Evolutionary conservation across 2,113 vertebrate genomes (phyloP), one percentile per base, ranked within the genome.

Genomic region (Clarias batrachus): DNA sequence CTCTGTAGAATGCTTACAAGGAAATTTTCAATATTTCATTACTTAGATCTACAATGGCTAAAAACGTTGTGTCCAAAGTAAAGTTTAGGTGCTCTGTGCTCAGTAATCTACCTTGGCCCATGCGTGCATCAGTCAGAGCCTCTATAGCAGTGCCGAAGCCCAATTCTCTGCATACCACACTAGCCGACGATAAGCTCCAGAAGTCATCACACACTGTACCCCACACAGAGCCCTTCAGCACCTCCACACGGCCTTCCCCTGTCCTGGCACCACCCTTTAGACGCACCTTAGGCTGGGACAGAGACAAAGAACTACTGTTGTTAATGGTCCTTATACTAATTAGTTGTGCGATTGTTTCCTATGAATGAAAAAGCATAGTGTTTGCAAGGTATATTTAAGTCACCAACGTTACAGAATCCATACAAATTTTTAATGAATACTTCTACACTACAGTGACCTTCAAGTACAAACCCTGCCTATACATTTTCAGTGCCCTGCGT

Each of bases 141-240:
- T 99, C 98, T 91, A 95, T 97, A 87, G 98, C 97, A 0, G 95
- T 98, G 84, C 98, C 98, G 0, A 98, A 99, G 90, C 98, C 97
- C 88, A 99, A 95, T 92, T 99, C 96, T 0, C 98, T 96, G 94
- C 98, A 99, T 90, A 98, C 96, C 16, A 99, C 96, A 0, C 97
- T 98, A 93, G 98, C 97, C 0, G 97, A 96, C 90, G 93, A 95
- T 88, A 98, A 94, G 92, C 93, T 96, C 98, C 98, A 99, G 90
- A 95, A 97, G 87, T 97, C 96, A 0, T 99, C 98, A 1, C 98
- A 99, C 87, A 99, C 93, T 0, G 97, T 98, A 57, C 98, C 98
- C 98, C 98, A 99, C 56, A 96, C 94, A n/a, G 89, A 95, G 84
- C 90, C 92, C 84, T 88, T 96, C 90, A 99, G 94, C 87, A 99